Evolutionary conservation across 2,797 vertebrate species (phyloP).

Genomic region (Peromyscus nudipes): DNA sequence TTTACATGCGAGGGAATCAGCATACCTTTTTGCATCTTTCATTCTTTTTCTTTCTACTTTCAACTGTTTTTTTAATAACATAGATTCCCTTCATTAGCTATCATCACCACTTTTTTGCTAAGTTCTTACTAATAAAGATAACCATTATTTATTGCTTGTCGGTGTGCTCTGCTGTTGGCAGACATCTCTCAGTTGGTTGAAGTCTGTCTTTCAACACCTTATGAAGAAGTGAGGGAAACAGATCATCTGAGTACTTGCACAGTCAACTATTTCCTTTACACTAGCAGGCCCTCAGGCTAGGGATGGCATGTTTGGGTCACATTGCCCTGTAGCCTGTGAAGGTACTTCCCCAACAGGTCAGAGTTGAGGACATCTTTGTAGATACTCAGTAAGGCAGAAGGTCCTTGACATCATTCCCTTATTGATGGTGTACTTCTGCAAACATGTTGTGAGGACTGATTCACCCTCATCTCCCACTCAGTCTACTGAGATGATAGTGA

Average conservation of each 20-base stretch:
- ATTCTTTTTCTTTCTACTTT: slow-evolving; percentile 4
- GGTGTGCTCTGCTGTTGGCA: background rate
- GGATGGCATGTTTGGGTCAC: background rate
- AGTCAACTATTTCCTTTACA: background rate
- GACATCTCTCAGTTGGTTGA: background rate
- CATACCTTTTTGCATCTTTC: background rate
- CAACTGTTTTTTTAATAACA: background rate
- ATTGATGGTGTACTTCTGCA: background rate
- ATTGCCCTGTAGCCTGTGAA: background rate
- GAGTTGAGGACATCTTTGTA: background rate
- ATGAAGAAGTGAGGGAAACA: slow-evolving; percentile 16
- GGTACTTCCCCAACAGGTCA: background rate
- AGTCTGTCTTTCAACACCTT: background rate
- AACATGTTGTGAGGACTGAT: background rate
- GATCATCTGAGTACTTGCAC: background rate
- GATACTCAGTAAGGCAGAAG: background rate
- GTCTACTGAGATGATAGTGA: background rate
- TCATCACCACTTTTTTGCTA: background rate
- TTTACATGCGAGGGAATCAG: background rate
- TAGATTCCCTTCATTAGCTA: background rate
- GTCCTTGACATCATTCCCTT: background rate
- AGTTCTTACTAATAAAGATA: background rate
- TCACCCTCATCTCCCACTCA: background rate
- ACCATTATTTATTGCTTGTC: background rate
- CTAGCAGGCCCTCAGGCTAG: background rate